phyloP scores from a whole-genome alignment of 2,113 vertebrate species.

The Haliaeetus leucogaster region DNA sequence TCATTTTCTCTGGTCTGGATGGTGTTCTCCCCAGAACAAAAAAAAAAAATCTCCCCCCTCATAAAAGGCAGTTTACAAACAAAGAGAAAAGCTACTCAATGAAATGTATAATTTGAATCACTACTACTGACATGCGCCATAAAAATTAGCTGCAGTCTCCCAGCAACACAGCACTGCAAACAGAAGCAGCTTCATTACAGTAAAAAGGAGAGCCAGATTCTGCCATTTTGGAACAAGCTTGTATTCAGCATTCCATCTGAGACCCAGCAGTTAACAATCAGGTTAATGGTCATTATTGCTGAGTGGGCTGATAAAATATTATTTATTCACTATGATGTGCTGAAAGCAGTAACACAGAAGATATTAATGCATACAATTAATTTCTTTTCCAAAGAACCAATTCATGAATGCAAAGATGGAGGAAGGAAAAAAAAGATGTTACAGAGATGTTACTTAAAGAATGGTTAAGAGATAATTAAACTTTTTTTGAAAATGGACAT shows the following conservation, averaged over 20 bases:
- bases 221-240: conserved; percentile 32
- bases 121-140: not conserved
- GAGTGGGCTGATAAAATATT: not conserved
- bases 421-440: not conserved
- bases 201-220: not conserved
- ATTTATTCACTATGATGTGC: not conserved
- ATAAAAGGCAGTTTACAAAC: not conserved
- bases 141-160: conserved; percentile 57
- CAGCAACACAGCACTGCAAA: conserved; percentile 21
- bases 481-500: not conserved
- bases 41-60: not conserved
- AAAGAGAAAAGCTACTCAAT: not conserved
- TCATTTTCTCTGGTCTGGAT: not conserved
- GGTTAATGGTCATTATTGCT: not conserved
- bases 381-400: not conserved
- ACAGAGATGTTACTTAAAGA: not conserved
- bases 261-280: not conserved
- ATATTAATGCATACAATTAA: not conserved
- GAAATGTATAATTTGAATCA: conserved; percentile 29
- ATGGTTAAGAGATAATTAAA: not conserved
- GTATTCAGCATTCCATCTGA: not conserved
- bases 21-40: not conserved
- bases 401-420: not conserved
- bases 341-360: not conserved
- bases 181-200: conserved; percentile 2